Base-by-base conservation (phyloP, 2,888 invertebrate genomes). In the Ernsta delagoae region DNA sequence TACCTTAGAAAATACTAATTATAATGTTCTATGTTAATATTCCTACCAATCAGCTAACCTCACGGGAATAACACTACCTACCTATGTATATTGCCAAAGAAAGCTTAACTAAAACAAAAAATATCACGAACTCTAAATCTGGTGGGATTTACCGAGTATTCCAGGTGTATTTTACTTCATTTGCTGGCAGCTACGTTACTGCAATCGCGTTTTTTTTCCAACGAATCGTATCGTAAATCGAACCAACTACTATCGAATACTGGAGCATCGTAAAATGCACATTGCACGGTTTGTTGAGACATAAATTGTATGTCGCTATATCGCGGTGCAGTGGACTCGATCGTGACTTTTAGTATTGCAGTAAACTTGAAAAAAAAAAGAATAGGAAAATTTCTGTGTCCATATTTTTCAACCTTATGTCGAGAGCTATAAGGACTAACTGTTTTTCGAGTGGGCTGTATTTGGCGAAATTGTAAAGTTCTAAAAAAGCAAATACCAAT, bases 231-330 rank as follows among this genome's bases (percentile, higher is more conserved):
- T 73, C 76, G 75, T 78, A 78, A 78, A 78, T 78, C 75, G 59
- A 62, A 70, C 70, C 71, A 73, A 74, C 72, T 72, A 66, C 69
- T 72, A 71, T 73, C 72, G 74, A 72, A 71, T 74, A 73, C 50
- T 73, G 57, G 67, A 68, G 62, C 71, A 72, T 77, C 77, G 77
- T 78, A 78, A 78, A 78, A 75, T 75, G 76, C 77, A 78, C 75
- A 71, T 75, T 78, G 77, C 74, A 75, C 71, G 72, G 60, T 72
- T 74, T 71, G 73, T 75, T 74, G 72, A 71, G 72, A 71, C 71
- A 74, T 75, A 77, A 77, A 77, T 77, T 73, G 63, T 71, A 65
- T 59, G 64, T 41, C 59, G 50, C 69, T 39, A 59, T 63, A 69
- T 31, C 53, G 59, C 34, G 63, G 69, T 59, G 69, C 59, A 69